phyloP scores from a whole-genome alignment of 2,888 invertebrate species.

The Callosobruchus maculatus region DNA sequence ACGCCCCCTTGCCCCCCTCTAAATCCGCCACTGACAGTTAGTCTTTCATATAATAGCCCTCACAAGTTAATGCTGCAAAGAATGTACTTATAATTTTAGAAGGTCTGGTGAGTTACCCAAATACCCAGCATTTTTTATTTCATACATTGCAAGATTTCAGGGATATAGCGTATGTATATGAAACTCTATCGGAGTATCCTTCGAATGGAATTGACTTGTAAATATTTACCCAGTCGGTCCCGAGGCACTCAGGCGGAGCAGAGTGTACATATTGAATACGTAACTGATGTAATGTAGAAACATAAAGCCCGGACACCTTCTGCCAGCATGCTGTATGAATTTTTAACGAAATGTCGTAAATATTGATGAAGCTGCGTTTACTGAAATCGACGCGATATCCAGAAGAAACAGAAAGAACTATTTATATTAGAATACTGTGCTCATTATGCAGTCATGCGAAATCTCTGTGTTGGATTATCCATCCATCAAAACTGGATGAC shows the following conservation, averaged over 20 bases:
- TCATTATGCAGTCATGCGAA: background rate
- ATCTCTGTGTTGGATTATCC: too few relatives aligned
- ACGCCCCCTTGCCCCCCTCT: too few relatives aligned
- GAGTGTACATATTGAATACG: background rate
- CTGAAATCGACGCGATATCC: background rate
- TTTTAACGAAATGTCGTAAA: background rate
- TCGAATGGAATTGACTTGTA: background rate
- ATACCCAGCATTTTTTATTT: too few relatives aligned
- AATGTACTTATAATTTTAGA: too few relatives aligned
- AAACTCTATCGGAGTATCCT: background rate
- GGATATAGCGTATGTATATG: background rate
- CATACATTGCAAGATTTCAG: too few relatives aligned
- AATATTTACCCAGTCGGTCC: background rate
- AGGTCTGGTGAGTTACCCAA: too few relatives aligned
- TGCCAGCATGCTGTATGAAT: background rate
- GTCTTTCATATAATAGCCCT: too few relatives aligned
- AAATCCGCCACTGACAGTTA: too few relatives aligned
- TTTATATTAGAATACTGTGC: background rate
- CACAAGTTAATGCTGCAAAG: too few relatives aligned
- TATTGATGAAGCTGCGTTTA: background rate
- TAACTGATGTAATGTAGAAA: background rate
- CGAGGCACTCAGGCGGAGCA: background rate
- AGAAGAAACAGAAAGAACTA: background rate
- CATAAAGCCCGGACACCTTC: background rate
- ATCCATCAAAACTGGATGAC: too few relatives aligned